Evolutionary conservation across 2,113 vertebrate species (phyloP), one percentile per base, ranked within the genome.

Genomic region (Caranx ignobilis): DNA sequence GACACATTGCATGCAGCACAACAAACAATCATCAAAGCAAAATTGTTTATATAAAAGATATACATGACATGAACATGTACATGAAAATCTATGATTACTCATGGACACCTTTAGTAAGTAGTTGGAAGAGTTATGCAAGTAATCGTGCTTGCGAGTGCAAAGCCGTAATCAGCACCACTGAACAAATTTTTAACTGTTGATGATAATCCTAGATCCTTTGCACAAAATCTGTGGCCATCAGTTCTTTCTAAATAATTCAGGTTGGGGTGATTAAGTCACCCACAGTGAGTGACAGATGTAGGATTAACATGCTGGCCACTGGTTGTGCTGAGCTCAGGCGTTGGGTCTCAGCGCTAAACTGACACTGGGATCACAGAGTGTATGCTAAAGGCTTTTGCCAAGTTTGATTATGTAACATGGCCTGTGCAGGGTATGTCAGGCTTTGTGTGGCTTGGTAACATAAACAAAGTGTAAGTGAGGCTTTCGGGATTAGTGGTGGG

Each of bases 251-350:
- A 88, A 83, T 79, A 71, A 86, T 75, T 86, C 60, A 83, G 64
- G 67, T 81, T 63, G 61, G 79, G 84, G 74, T 81, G 72, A 87
- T 75, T 64, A 79, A 80, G 52, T 89, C 72, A 77, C 60, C 61
- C 73, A 31, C 77, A 79, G 55, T 81, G 72, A 87, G 87, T 79
- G 85, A 82, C 86, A 84, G 73, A 73, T 89, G 87, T 67, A 61
- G 81, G 85, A 88, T 89, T 88, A 89, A 62, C 77, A 31, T 55
- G 66, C 80, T 66, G 78, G 87, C 79, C 48, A 45, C 77, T 67
- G 76, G 78, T 76, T 85, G 66, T 82, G 76, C 88, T 82, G 89
- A 89, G 78, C 77, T 90, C 81, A 84, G 82, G 67, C 83, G 2
- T 63, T 69, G 72, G 54, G 63, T 72, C 71, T 64, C 68, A 45